These are phyloP conservation scores for Spinibarbus caldwelli DNA, from an alignment of 2,797 vertebrate species.

Conservation along the genomic window DNA sequence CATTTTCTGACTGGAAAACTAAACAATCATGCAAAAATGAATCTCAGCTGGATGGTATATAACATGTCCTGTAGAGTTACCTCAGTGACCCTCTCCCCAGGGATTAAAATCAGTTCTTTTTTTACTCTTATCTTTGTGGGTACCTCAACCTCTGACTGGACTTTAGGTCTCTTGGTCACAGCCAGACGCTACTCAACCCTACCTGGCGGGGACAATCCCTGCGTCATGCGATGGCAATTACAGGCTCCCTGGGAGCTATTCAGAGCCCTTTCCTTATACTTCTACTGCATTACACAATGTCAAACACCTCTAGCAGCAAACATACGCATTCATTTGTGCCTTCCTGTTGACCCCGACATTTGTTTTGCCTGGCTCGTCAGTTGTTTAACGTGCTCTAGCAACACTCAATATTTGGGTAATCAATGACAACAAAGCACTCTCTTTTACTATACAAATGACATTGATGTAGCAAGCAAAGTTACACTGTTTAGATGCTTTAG, in stretches of 20 bases:
- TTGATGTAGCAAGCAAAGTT: not conserved
- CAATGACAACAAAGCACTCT: conserved; percentile 14
- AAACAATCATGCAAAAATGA: not conserved
- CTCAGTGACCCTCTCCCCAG: not conserved
- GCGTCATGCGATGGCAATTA: conserved; percentile 40
- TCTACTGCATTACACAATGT: conserved; percentile 22
- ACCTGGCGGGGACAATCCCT: conserved; percentile 33
- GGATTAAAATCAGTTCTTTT: conserved; percentile 42
- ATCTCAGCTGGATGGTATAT: not conserved
- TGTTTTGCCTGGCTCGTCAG: not conserved
- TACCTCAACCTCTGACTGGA: conserved; percentile 43
- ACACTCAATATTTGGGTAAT: conserved; percentile 8
- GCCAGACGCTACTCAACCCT: conserved; percentile 16
- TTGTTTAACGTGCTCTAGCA: conserved; percentile 16
- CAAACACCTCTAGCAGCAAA: not conserved
- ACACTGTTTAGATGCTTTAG: not conserved
- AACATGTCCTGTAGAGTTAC: conserved; percentile 14
- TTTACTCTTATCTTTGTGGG: conserved; percentile 14
- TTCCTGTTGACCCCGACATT: not conserved
- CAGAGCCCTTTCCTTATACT: conserved; percentile 27
- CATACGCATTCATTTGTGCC: not conserved
- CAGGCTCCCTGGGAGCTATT: conserved; percentile 22
- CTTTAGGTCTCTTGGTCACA: conserved; percentile 28
- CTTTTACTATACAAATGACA: conserved; percentile 6
- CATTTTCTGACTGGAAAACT: not conserved